Evolutionary conservation across 2,888 invertebrate species (phyloP).

Genomic region (Pyrocoelia pectoralis): DNA sequence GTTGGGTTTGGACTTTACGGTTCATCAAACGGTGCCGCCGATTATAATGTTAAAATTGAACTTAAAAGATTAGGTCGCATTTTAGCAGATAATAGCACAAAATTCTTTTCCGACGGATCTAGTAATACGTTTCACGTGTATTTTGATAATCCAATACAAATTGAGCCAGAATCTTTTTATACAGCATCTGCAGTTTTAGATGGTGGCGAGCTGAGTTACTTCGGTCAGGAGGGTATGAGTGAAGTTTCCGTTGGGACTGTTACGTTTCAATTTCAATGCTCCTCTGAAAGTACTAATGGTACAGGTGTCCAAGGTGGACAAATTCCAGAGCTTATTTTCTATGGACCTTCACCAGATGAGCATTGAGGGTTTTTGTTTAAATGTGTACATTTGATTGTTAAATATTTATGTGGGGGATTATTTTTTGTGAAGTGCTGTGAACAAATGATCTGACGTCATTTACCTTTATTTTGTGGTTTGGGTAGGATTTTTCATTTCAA

Average conservation of each 20-base stretch:
- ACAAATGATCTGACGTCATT: constrained; percentile 30
- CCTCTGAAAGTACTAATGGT: constrained; percentile 96
- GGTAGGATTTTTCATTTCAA: constrained; percentile 9
- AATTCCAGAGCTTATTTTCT: constrained; percentile 96
- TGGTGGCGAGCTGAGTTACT: constrained; percentile 93
- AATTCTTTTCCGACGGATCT: constrained; percentile 96
- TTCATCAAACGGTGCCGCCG: constrained; percentile 94
- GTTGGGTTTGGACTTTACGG: constrained; percentile 96
- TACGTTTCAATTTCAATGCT: constrained; percentile 97
- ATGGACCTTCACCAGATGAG: constrained; percentile 76
- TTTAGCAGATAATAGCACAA: constrained; percentile 89
- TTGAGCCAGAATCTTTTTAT: constrained; percentile 93
- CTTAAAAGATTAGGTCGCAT: constrained; percentile 88
- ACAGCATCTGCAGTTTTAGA: constrained; percentile 96
- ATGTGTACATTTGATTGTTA: constrained; percentile 16
- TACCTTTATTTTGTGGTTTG: constrained; percentile 16
- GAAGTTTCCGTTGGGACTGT: constrained; percentile 93
- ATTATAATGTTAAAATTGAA: constrained; percentile 94
- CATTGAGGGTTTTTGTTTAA: constrained; percentile 42
- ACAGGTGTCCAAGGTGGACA: constrained; percentile 98
- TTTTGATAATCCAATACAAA: constrained; percentile 84
- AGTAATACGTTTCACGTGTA: constrained; percentile 94
- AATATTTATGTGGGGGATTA: constrained; percentile 28
- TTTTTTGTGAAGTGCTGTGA: constrained; percentile 48
- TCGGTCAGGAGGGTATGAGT: constrained; percentile 96